These are phyloP conservation scores for Mastigias papua DNA, from an alignment of 30 jellyfish, hydroid and myxozoan genomes.

Conservation along the genomic window DNA sequence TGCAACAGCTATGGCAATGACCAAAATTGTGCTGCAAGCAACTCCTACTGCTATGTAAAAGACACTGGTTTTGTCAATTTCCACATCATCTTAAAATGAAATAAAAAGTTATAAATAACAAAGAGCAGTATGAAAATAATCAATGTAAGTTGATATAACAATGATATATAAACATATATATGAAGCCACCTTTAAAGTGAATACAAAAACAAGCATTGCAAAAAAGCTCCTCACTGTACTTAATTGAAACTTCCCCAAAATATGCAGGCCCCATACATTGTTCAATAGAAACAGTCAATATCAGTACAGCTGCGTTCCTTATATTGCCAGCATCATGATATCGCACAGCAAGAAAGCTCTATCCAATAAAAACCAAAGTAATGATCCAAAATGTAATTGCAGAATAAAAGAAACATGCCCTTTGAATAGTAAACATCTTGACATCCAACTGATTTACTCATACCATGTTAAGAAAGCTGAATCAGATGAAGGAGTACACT, in stretches of 20 bases:
- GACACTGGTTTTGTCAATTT: constrained; percentile 77
- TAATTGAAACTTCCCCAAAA: too few relatives aligned
- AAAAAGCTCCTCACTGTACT: too few relatives aligned
- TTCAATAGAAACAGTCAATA: too few relatives aligned
- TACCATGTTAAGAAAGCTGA: not conserved
- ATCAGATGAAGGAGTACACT: not conserved
- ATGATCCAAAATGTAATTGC: not conserved
- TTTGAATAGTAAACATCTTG: not conserved
- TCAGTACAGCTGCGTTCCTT: not conserved
- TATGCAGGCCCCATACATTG: too few relatives aligned
- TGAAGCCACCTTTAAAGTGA: too few relatives aligned
- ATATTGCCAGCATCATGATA: not conserved
- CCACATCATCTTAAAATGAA: constrained; percentile 33
- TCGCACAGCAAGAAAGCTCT: not conserved
- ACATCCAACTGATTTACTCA: not conserved
- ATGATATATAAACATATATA: too few relatives aligned
- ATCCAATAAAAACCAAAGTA: not conserved
- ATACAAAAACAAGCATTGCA: too few relatives aligned
- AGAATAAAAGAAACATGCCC: not conserved
- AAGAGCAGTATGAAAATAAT: too few relatives aligned
- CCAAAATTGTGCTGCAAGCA: constrained; percentile 78
- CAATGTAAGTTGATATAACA: too few relatives aligned
- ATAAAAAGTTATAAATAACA: not conserved
- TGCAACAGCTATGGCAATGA: constrained; percentile 89
- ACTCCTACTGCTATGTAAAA: constrained; percentile 92